Percentiles rank a stretch among this genome's conserved stretches.
phyloP scores from a whole-genome alignment of 1,140 invertebrate species.

The Anastrepha ludens region DNA sequence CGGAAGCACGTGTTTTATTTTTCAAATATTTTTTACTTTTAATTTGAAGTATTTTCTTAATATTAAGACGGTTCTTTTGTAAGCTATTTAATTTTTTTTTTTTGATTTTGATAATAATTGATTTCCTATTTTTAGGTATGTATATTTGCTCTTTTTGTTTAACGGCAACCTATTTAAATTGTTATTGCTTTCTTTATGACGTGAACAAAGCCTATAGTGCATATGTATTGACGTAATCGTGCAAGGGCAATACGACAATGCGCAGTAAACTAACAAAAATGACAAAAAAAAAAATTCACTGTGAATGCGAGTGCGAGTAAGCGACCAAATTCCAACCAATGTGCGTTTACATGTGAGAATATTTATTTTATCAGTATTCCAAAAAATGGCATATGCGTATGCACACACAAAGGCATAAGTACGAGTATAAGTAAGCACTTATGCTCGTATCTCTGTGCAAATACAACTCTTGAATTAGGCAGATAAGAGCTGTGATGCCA shows the following conservation, averaged over 20 bases:
- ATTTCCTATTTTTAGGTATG: background rate
- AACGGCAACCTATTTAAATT: no score
- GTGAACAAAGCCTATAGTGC: background rate
- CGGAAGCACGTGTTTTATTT: no score
- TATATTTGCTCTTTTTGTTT: background rate
- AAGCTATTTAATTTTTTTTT: no score
- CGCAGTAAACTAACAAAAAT: background rate
- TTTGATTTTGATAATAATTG: no score
- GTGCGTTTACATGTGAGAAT: background rate
- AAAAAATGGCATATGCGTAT: background rate
- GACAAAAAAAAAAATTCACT: no score
- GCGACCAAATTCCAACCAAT: background rate
- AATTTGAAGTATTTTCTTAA: no score
- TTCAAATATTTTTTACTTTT: no score
- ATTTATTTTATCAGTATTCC: background rate
- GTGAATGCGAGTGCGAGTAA: background rate
- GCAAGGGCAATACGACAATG: background rate
- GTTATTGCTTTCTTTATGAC: background rate
- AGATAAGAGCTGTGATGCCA: conserved; percentile 20
- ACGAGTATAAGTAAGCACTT: background rate
- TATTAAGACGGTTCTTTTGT: no score
- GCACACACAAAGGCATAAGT: background rate
- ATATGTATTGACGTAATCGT: background rate
- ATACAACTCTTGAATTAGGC: background rate
- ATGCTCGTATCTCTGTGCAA: background rate